phyloP scores from a whole-genome alignment of 2,888 invertebrate species.

The Frankliniella fusca region DNA sequence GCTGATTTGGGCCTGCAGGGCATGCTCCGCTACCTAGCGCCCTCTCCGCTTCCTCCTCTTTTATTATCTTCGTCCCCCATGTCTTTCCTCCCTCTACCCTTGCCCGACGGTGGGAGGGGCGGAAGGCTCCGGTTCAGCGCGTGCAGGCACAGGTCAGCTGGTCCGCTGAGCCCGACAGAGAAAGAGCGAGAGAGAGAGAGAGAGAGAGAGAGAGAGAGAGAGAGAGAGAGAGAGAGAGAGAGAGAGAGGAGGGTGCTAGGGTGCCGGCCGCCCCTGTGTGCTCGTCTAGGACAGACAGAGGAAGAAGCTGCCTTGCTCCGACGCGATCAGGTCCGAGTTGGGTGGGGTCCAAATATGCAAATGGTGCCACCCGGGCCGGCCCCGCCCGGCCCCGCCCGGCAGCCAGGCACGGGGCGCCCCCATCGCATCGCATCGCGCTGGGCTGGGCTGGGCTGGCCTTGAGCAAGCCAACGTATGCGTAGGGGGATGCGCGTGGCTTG shows the following conservation, averaged over 20 bases:
- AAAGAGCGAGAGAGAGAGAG: not conserved
- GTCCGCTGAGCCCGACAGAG: not conserved
- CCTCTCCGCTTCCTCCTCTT: too few relatives aligned
- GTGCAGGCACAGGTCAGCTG: too few relatives aligned
- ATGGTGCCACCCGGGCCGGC: not conserved
- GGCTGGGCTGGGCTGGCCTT: not conserved
- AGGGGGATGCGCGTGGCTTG: not conserved
- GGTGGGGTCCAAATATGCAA: constrained; percentile 6
- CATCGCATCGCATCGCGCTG: not conserved
- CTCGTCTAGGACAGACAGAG: not conserved
- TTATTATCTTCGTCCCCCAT: too few relatives aligned
- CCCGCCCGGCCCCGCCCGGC: not conserved
- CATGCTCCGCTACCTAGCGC: too few relatives aligned
- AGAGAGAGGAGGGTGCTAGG: not conserved
- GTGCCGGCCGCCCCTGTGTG: not conserved
- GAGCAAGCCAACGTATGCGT: not conserved
- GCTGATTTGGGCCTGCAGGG: too few relatives aligned
- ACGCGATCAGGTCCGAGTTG: not conserved
- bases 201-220: not conserved
- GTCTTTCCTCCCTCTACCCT: too few relatives aligned
- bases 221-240: constrained; percentile 9
- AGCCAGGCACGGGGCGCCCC: not conserved
- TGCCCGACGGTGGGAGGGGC: too few relatives aligned
- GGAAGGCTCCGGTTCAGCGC: too few relatives aligned
- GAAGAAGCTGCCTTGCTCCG: not conserved